Conservation (phyloP, 2,797 vertebrate genomes). For the Podarcis lilfordi region DNA sequence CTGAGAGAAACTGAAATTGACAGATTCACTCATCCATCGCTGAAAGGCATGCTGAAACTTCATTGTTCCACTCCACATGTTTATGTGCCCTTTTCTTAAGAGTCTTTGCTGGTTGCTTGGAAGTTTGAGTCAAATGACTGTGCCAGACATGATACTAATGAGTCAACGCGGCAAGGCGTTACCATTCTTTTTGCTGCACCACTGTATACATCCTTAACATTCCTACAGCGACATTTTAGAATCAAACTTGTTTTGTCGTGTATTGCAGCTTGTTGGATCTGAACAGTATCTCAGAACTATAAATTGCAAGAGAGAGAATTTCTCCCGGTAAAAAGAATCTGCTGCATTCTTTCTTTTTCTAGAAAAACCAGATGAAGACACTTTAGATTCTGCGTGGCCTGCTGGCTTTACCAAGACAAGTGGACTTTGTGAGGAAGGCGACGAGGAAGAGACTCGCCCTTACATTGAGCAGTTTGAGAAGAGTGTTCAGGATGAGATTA, state of each 20-base stretch:
- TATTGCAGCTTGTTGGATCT: not conserved
- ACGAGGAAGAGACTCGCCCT: slow-evolving; percentile 79
- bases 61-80: not conserved
- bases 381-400: slow-evolving; percentile 24
- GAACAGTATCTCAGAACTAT: not conserved
- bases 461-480: slow-evolving; percentile 86
- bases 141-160: not conserved
- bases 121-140: not conserved
- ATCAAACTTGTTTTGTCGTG: not conserved
- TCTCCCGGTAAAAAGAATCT: not conserved
- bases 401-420: slow-evolving; percentile 59
- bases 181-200: not conserved
- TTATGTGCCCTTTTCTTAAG: not conserved
- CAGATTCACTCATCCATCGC: no score
- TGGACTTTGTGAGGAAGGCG: slow-evolving; percentile 67
- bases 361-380: slow-evolving; percentile 56
- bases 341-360: slow-evolving; percentile 43
- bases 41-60: not conserved
- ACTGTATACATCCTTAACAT: not conserved
- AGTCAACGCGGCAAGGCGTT: not conserved
- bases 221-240: not conserved
- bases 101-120: not conserved
- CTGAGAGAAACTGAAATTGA: no score
- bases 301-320: not conserved
- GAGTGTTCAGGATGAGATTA: slow-evolving; percentile 85